phyloP scores from a whole-genome alignment of 2,113 vertebrate species.

The Oncorhynchus tshawytscha region DNA sequence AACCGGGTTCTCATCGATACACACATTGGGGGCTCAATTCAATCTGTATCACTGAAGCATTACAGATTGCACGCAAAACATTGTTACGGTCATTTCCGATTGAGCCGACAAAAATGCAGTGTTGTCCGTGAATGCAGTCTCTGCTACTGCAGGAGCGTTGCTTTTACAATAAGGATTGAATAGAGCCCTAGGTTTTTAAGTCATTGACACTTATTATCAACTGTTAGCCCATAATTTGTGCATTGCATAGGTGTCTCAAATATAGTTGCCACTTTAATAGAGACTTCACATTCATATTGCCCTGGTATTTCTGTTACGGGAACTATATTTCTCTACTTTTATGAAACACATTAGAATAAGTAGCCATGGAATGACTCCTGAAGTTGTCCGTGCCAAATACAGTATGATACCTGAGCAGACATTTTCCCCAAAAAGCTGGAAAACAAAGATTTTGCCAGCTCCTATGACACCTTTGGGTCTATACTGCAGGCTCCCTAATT shows the following conservation, averaged over 20 bases:
- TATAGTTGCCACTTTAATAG: neutral
- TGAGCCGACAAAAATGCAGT: no score
- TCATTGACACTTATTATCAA: neutral
- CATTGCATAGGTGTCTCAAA: neutral
- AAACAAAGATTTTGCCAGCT: neutral
- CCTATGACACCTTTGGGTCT: neutral
- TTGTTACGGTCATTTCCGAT: no score
- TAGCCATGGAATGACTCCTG: neutral
- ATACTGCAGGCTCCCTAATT: neutral
- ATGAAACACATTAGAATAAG: neutral
- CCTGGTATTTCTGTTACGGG: neutral
- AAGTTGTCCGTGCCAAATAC: neutral
- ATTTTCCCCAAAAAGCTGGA: neutral
- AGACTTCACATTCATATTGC: neutral
- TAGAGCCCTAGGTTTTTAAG: no score
- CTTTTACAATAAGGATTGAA: no score
- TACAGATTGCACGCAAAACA: no score
- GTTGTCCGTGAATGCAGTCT: no score
- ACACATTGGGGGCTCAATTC: no score
- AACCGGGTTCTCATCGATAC: no score
- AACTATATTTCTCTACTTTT: neutral
- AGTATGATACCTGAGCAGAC: neutral
- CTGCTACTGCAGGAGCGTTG: no score
- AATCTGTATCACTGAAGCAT: no score
- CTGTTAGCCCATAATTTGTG: neutral